Evolutionary conservation across 2,888 invertebrate species (phyloP).

Genomic region (Oasisia sp.): DNA sequence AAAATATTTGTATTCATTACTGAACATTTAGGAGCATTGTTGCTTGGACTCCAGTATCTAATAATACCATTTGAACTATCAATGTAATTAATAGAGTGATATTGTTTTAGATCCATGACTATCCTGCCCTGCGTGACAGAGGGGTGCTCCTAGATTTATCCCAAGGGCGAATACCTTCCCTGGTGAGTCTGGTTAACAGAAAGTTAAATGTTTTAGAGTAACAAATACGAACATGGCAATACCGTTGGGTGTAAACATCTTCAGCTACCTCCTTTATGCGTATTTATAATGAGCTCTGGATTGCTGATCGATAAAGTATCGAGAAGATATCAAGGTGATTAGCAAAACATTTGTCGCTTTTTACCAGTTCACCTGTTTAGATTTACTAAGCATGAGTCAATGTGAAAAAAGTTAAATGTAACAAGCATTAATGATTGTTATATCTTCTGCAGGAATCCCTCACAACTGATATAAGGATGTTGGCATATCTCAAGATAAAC

Average conservation of each 20-base stretch:
- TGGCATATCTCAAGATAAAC: slow-evolving; percentile 17
- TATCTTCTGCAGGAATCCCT: slow-evolving; percentile 21
- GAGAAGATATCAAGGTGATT: not conserved
- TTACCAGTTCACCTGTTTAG: not conserved
- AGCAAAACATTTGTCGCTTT: not conserved
- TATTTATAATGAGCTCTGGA: not conserved
- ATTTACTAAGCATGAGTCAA: not conserved
- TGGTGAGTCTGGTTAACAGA: slow-evolving; percentile 51
- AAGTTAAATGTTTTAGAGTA: not conserved
- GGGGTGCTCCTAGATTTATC: slow-evolving; percentile 73
- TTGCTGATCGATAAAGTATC: not conserved
- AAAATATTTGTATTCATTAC: too few relatives aligned
- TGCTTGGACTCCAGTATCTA: not conserved
- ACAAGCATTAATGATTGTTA: not conserved
- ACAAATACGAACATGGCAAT: not conserved
- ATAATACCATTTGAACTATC: not conserved
- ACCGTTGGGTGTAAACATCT: not conserved
- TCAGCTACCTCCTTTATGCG: not conserved
- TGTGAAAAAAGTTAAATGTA: not conserved
- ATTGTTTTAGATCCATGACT: slow-evolving; percentile 69
- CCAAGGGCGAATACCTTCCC: slow-evolving; percentile 70
- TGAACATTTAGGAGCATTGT: not conserved
- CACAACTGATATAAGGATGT: not conserved
- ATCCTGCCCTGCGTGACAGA: slow-evolving; percentile 71
- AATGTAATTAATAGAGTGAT: slow-evolving; percentile 31